Conservation (phyloP, 2,113 vertebrate genomes). For the Phylloscopus trochilus region DNA sequence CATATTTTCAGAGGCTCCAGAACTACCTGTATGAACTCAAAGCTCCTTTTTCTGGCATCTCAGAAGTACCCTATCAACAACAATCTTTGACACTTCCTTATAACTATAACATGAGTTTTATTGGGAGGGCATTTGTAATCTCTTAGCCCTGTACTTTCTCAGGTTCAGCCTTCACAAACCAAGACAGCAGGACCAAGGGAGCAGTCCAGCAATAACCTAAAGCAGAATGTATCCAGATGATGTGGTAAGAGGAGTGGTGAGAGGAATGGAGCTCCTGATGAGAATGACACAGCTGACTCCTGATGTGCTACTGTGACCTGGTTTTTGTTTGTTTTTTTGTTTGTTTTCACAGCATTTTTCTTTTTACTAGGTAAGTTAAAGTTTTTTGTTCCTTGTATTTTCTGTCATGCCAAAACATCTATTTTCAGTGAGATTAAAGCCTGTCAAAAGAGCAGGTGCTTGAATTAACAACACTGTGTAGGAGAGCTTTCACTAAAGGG, state of each 20-base stretch:
- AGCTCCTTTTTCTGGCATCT: neutral
- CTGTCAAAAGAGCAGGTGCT: neutral
- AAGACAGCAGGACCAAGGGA: neutral
- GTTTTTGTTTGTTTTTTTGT: neutral
- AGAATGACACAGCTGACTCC: neutral
- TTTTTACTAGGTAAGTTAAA: neutral
- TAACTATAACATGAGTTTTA: neutral
- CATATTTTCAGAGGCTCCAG: neutral
- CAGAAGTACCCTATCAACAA: neutral
- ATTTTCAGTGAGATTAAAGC: constrained; percentile 20
- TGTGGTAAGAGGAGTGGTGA: neutral
- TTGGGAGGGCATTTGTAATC: neutral
- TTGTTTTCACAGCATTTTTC: neutral
- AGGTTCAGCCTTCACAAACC: neutral
- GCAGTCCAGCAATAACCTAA: neutral
- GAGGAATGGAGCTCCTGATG: neutral
- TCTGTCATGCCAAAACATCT: neutral
- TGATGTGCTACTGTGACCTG: neutral
- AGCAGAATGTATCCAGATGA: neutral
- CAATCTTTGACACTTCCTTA: neutral
- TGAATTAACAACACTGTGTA: neutral
- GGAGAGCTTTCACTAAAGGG: neutral
- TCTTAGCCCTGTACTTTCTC: neutral
- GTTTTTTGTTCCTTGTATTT: neutral
- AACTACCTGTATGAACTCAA: neutral